phyloP scores from a whole-genome alignment of 2,797 vertebrate species.

The Periparus ater region DNA sequence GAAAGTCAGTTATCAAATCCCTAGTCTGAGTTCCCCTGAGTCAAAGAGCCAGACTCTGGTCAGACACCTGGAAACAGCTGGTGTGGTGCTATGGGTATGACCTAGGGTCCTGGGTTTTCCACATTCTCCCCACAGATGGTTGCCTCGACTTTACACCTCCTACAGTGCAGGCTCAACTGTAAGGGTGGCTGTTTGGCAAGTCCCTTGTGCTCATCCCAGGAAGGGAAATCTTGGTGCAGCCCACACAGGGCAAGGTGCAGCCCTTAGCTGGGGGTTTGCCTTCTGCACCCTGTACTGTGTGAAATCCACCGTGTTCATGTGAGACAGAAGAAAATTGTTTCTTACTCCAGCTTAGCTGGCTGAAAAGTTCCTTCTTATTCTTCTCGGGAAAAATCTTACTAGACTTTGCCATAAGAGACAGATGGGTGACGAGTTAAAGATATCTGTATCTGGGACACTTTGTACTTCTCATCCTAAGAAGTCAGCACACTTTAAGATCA shows the following conservation, averaged over 20 bases:
- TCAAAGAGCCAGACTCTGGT: background rate
- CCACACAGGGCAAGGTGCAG: accelerated
- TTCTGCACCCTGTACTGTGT: background rate
- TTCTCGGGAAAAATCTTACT: background rate
- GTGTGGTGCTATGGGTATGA: too few relatives aligned
- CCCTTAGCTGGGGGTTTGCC: background rate
- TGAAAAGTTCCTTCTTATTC: background rate
- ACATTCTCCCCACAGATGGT: background rate
- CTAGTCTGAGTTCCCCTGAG: background rate
- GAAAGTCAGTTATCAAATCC: background rate
- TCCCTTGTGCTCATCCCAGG: background rate
- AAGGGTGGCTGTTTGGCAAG: background rate
- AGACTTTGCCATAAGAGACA: background rate
- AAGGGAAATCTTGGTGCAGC: background rate
- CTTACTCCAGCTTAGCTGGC: background rate
- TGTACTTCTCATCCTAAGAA: background rate
- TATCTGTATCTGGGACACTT: background rate
- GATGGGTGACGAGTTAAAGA: background rate
- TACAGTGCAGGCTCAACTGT: background rate
- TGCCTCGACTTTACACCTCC: background rate
- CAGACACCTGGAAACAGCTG: background rate
- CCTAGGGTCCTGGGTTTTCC: background rate
- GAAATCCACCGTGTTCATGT: background rate
- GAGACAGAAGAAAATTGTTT: background rate
- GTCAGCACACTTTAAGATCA: background rate